Evolutionary conservation across 1,140 invertebrate species (phyloP).

Genomic region (Bombus huntii): DNA sequence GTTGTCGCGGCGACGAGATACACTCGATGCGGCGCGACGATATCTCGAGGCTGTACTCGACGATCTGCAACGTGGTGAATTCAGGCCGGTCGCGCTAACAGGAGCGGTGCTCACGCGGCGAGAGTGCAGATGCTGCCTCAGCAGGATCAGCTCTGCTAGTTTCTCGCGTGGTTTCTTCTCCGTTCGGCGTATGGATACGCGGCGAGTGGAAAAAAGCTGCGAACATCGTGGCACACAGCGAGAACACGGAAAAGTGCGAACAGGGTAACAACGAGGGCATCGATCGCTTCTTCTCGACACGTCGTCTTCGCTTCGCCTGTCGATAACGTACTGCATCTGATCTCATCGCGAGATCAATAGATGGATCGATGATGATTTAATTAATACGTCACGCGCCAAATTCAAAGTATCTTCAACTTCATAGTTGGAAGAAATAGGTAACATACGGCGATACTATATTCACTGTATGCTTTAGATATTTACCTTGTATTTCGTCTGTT

Average conservation of each 20-base stretch:
- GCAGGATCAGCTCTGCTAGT: constrained; percentile 43
- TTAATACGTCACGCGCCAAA: no score
- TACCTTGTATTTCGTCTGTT: background rate
- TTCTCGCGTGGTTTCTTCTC: constrained; percentile 50
- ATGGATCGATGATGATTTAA: no score
- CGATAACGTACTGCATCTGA: no score
- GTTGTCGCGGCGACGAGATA: constrained; percentile 26
- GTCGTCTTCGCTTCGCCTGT: no score
- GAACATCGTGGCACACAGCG: background rate
- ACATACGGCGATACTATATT: no score
- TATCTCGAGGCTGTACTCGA: constrained; percentile 71
- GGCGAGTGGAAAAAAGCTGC: constrained; percentile 15
- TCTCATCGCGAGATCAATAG: no score
- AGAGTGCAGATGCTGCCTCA: constrained; percentile 59
- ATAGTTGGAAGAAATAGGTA: no score
- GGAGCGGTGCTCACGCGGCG: background rate
- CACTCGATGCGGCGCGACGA: constrained; percentile 41
- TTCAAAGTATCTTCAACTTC: no score
- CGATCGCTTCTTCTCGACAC: no score
- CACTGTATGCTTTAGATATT: background rate
- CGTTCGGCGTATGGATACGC: background rate
- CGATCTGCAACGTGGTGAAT: constrained; percentile 73
- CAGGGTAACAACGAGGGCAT: no score
- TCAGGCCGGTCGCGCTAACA: constrained; percentile 24
- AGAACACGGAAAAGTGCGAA: constrained; percentile 44